Evolutionary conservation across 2,797 vertebrate species (phyloP).

Genomic region (Enteromius afrohamiltoni): DNA sequence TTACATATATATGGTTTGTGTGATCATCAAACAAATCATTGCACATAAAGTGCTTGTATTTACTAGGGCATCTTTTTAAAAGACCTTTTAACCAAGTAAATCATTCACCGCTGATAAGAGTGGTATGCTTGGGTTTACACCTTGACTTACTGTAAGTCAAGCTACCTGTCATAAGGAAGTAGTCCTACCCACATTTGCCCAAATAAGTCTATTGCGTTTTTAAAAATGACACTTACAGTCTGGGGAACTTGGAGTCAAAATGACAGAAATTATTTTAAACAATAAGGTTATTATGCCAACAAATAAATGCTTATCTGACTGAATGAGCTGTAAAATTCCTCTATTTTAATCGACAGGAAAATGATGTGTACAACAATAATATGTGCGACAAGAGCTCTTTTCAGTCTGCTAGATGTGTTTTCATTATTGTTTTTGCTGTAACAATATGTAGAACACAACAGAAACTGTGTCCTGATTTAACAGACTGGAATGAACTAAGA

Average conservation of each 20-base stretch:
- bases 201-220: neutral
- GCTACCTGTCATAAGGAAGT: conserved; percentile 30
- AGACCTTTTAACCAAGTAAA: conserved; percentile 58
- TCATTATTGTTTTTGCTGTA: neutral
- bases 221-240: neutral
- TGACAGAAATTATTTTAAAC: neutral
- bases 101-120: conserved; percentile 76
- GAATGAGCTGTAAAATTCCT: neutral
- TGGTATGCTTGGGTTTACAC: conserved; percentile 66
- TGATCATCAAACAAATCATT: conserved; percentile 6
- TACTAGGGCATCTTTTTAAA: neutral
- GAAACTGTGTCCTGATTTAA: neutral
- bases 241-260: neutral
- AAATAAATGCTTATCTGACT: neutral
- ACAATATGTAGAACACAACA: neutral
- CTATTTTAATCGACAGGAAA: neutral
- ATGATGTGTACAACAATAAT: no score
- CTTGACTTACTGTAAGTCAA: conserved; percentile 51
- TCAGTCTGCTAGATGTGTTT: neutral
- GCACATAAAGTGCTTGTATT: conserved; percentile 9
- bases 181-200: neutral
- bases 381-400: neutral
- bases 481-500: neutral
- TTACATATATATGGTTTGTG: neutral
- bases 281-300: no score